Percentiles rank a stretch among this genome's conserved stretches.
These are phyloP conservation scores for Cosmia pyralina DNA, from an alignment of 2,888 invertebrate species.

Conservation along the genomic window DNA sequence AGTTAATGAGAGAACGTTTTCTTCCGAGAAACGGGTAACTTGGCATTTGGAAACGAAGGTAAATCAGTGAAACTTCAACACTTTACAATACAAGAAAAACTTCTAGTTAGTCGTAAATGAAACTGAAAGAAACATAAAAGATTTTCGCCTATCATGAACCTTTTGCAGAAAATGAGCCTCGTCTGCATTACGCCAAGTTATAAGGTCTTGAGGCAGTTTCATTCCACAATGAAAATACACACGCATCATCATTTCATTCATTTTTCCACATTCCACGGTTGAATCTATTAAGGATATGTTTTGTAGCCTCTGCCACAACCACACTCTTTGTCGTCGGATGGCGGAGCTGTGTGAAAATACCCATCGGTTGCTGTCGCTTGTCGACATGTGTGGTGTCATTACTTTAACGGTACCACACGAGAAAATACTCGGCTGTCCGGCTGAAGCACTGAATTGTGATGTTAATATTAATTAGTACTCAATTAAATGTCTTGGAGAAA, in stretches of 20 bases:
- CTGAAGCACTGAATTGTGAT: conserved; percentile 70
- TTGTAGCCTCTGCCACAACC: conserved; percentile 31
- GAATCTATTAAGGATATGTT: background rate
- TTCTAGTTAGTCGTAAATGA: background rate
- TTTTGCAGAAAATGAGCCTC: background rate
- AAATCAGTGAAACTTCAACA: background rate
- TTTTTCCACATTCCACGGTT: too few relatives aligned
- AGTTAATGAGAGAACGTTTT: background rate
- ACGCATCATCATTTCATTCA: too few relatives aligned
- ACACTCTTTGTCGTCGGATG: conserved; percentile 74
- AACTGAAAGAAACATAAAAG: background rate
- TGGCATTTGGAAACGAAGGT: background rate
- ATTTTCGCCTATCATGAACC: background rate
- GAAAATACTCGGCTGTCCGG: conserved; percentile 71
- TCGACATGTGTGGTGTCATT: conserved; percentile 81
- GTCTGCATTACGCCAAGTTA: background rate
- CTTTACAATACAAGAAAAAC: background rate
- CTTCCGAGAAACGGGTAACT: background rate
- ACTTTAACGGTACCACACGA: conserved; percentile 78
- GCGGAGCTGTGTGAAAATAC: conserved; percentile 81
- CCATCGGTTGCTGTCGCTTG: conserved; percentile 74
- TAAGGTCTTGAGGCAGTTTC: background rate
- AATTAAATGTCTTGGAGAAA: conserved; percentile 46
- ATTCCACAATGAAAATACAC: background rate
- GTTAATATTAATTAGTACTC: conserved; percentile 67